phyloP scores from a whole-genome alignment of 2,797 vertebrate genomes.

The Dryobates pubescens region DNA sequence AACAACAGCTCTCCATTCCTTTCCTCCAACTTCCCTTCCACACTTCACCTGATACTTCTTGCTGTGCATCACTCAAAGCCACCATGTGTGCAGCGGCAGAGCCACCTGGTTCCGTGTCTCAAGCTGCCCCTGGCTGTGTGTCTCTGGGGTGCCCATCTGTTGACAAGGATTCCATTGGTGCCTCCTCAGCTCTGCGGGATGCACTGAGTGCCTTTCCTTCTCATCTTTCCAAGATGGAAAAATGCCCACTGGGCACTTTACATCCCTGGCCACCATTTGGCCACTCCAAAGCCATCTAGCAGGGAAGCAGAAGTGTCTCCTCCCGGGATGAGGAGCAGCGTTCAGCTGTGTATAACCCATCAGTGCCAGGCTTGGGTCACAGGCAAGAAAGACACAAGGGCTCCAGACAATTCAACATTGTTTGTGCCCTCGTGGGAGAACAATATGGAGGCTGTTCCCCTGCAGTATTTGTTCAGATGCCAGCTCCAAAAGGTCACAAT shows the following conservation, averaged over 20 bases:
- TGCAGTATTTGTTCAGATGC: neutral
- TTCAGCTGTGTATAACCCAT: neutral
- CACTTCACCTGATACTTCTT: neutral
- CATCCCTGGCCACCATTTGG: neutral
- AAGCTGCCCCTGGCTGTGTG: neutral
- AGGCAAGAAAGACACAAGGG: neutral
- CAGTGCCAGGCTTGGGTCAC: rapidly evolving
- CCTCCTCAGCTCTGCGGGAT: neutral
- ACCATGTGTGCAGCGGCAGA: rapidly evolving
- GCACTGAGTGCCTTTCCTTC: neutral
- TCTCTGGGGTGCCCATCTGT: neutral
- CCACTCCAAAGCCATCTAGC: neutral
- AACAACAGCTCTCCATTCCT: neutral
- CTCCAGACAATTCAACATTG: neutral
- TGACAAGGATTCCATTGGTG: rapidly evolving
- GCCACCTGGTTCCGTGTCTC: neutral
- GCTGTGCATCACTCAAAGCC: neutral
- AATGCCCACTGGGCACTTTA: neutral
- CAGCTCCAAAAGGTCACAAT: neutral
- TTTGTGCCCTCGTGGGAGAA: neutral
- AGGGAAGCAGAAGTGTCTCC: neutral
- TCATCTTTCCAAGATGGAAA: neutral
- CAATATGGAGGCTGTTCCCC: neutral
- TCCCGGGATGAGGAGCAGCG: rapidly evolving
- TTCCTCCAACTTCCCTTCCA: neutral